phyloP scores from a whole-genome alignment of 2,113 vertebrate genomes.

The Nyctibius bracteatus region DNA sequence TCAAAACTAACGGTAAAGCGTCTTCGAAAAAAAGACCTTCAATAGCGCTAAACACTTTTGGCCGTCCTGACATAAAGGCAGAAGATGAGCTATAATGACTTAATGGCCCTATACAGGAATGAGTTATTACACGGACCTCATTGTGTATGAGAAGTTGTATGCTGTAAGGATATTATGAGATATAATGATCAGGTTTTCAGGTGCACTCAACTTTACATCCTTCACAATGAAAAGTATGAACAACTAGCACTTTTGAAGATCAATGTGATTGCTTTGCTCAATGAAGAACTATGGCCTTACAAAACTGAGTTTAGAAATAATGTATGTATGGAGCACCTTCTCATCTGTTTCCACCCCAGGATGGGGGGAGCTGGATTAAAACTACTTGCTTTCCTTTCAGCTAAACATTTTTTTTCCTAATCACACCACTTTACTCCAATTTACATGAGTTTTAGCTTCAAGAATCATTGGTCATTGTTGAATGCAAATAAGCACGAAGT shows the following conservation, averaged over 20 bases:
- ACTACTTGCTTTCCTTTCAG: slow-evolving; percentile 35
- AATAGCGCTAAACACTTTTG: not conserved
- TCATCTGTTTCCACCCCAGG: not conserved
- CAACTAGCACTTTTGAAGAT: not conserved
- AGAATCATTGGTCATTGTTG: slow-evolving; percentile 60
- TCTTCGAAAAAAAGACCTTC: not conserved
- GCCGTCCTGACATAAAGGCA: not conserved
- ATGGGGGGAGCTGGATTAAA: not conserved
- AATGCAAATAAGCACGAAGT: slow-evolving; percentile 65
- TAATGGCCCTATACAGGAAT: not conserved
- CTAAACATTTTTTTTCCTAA: slow-evolving; percentile 36
- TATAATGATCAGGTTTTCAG: not conserved
- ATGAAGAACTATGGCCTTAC: not conserved
- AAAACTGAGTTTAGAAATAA: not conserved
- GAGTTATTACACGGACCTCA: not conserved
- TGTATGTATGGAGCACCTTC: not conserved
- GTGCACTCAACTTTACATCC: not conserved
- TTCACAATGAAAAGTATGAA: not conserved
- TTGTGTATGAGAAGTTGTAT: not conserved
- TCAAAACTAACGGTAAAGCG: not conserved
- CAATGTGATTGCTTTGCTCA: not conserved
- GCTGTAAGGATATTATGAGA: not conserved
- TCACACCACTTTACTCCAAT: slow-evolving; percentile 48
- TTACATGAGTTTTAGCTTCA: slow-evolving; percentile 56
- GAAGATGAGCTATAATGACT: not conserved